A percentile compares a stretch with the other conserved stretches of the same genome.
Conservation (phyloP, 2,888 invertebrate species). For the Resseliella maxima region DNA sequence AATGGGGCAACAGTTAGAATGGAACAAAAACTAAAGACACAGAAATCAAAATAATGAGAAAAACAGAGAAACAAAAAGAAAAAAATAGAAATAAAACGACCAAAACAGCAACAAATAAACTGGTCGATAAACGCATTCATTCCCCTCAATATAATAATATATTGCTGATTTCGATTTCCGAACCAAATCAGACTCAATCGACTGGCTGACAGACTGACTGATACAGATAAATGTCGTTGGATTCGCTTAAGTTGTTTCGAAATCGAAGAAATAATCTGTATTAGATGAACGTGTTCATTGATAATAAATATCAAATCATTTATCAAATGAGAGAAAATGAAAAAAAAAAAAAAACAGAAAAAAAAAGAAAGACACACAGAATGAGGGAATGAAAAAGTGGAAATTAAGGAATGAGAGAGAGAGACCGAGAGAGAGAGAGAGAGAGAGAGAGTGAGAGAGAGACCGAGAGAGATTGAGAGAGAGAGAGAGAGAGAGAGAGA, state of each 20-base stretch:
- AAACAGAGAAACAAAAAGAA: too few relatives aligned
- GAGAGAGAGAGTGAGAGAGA: background rate
- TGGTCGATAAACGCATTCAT: conserved; percentile 21
- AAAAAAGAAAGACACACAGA: background rate
- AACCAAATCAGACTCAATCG: conserved; percentile 2
- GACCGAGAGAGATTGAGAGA: too few relatives aligned
- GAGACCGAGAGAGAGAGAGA: background rate
- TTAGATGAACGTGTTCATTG: conserved; percentile 41
- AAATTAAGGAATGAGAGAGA: background rate
- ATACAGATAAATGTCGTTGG: background rate
- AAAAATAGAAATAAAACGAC: too few relatives aligned
- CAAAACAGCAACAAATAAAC: too few relatives aligned
- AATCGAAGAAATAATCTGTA: background rate
- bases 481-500: too few relatives aligned
- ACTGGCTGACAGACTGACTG: background rate
- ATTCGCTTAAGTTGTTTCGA: background rate
- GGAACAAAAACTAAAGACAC: too few relatives aligned
- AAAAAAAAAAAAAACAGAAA: background rate
- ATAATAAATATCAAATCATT: conserved; percentile 36
- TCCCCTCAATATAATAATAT: background rate
- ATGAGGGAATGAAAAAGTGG: background rate
- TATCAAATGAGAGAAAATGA: background rate
- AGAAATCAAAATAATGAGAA: too few relatives aligned
- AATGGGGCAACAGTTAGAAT: too few relatives aligned
- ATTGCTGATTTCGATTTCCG: background rate